Percentiles rank a stretch among this genome's conserved stretches.
phyloP scores from a whole-genome alignment of 2,888 invertebrate genomes.

The Nowickia ferox region DNA sequence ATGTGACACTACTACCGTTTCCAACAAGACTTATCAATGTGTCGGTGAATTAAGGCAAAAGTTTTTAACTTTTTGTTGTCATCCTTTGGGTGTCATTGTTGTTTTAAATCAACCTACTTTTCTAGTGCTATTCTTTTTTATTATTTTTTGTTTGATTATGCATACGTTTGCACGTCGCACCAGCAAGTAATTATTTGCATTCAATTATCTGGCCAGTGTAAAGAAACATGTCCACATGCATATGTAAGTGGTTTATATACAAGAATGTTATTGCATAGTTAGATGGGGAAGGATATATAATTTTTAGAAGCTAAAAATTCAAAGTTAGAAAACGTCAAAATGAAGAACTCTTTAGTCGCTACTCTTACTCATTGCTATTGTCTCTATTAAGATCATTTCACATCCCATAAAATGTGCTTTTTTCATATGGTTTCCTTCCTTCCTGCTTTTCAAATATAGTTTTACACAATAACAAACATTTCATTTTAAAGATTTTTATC shows the following conservation, averaged over 20 bases:
- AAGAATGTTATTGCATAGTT: conserved; percentile 20
- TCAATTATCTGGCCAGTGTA: conserved; percentile 59
- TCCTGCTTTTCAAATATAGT: background rate
- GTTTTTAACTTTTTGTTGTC: conserved; percentile 21
- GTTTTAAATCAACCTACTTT: conserved; percentile 49
- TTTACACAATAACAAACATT: conserved; percentile 16
- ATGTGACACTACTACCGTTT: conserved; percentile 27
- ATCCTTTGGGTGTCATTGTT: conserved; percentile 29
- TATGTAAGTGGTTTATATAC: conserved; percentile 18
- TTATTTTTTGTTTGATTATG: background rate
- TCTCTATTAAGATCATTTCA: no score
- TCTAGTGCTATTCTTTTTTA: background rate
- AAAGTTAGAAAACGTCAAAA: no score
- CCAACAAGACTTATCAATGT: conserved; percentile 8
- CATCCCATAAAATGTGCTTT: background rate
- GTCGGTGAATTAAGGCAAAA: conserved; percentile 22
- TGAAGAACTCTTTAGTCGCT: no score
- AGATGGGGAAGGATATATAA: background rate
- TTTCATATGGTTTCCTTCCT: background rate
- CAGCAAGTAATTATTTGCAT: conserved; percentile 63
- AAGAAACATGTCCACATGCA: background rate
- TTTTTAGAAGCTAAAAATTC: no score
- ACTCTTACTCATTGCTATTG: no score
- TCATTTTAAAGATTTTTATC: conserved; percentile 29
- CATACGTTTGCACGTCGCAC: background rate